These are phyloP conservation scores for Neopipo cinnamomea DNA, from an alignment of 2,113 vertebrate species.

Conservation along the genomic window DNA sequence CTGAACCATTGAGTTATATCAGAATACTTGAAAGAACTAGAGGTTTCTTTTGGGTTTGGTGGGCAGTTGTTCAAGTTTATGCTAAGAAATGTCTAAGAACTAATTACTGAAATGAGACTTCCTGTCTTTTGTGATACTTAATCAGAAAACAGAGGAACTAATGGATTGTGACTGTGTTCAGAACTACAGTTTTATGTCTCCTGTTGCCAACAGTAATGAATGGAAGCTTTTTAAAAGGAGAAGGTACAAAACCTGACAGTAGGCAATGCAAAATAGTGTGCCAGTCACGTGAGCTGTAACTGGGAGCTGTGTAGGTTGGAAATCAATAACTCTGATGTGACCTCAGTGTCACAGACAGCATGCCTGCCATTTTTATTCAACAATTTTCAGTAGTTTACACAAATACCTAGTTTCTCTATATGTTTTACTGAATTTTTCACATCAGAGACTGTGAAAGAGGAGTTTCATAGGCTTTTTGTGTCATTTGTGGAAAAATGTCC, in stretches of 20 bases:
- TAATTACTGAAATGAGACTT: not conserved
- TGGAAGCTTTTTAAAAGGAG: not conserved
- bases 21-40: not conserved
- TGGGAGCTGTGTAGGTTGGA: not conserved
- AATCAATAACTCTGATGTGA: not conserved
- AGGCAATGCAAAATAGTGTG: not conserved
- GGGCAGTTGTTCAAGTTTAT: not conserved
- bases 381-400: not conserved
- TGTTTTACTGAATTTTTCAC: not conserved
- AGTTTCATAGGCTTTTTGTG: not conserved
- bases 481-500: not conserved
- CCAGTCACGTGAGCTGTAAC: not conserved
- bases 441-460: not conserved
- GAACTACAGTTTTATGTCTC: not conserved
- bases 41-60: not conserved
- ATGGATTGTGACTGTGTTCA: not conserved
- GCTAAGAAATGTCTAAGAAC: not conserved
- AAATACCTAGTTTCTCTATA: not conserved
- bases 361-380: not conserved
- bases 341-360: accelerated
- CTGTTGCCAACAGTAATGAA: not conserved
- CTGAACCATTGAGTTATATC: not conserved
- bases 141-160: not conserved
- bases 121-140: not conserved
- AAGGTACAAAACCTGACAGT: not conserved